Base-by-base conservation (phyloP, 2,797 vertebrate genomes). In the Hafferia zeledoni region DNA sequence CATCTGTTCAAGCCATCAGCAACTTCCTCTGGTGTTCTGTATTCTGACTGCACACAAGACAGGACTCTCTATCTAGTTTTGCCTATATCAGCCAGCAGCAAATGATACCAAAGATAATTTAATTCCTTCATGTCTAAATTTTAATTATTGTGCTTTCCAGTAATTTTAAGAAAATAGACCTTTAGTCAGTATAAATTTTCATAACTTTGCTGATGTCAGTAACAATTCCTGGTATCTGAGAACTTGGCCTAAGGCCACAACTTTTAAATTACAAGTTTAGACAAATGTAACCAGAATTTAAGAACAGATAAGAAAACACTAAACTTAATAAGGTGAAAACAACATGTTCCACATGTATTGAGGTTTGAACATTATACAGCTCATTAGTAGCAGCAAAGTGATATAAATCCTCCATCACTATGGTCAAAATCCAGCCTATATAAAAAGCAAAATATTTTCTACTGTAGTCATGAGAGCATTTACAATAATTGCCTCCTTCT, bases 111-210 rank as follows among this genome's bases (percentile, higher is more conserved):
- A 68, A 94, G 70, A 88, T 67, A 89, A 57, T 43, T 80, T 80
- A 53, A 60, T 68, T 87, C 31, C 17, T 75, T 91, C 44, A n/a
- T 82, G 74, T 59, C 52, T 78, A 37, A 68, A 81, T 84, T 84
- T 95, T 89, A 91, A 78, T 83, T 88, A 82, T 82, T 63, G 33
- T 86, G 59, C 37, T 95, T 87, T 65, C 30, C 37, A 90, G 63
- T 57, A 55, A 69, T 86, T 87, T 96, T 78, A 52, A 70, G 52
- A 60, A 55, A 81, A 87, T 49, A 68, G 35, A 65, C 3, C 11
- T 15, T 90, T 39, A 77, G 33, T 50, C 35, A 46, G 15, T 56
- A 57, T 63, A 72, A 94, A 65, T 75, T 79, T 10, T 78, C 35
- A 25, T 71, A 78, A 64, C 22, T 79, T 59, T 80, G 7, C 46